These are phyloP conservation scores for Nomada lathburiana DNA, from an alignment of 2,888 invertebrate genomes.

Conservation along the genomic window DNA sequence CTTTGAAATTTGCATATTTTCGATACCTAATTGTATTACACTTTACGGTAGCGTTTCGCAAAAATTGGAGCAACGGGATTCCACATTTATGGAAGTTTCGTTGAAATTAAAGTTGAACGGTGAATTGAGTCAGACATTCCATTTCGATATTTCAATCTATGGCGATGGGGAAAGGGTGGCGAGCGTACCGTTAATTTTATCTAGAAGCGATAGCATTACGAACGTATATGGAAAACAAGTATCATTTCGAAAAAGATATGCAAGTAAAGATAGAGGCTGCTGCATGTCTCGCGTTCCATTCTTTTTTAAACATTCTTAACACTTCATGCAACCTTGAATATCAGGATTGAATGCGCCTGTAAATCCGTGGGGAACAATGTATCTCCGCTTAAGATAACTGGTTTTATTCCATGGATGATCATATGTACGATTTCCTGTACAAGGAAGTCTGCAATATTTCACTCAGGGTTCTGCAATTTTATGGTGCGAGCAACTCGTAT, in stretches of 20 bases:
- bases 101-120: conserved; percentile 3
- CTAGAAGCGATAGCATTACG: conserved; percentile 22
- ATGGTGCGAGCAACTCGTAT: conserved; percentile 18
- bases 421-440: conserved; percentile 18
- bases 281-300: neutral
- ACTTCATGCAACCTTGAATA: neutral
- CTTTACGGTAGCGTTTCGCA: conserved; percentile 8
- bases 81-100: neutral
- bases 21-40: conserved; percentile 12
- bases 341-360: neutral
- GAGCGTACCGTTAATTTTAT: conserved; percentile 13
- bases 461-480: conserved; percentile 22
- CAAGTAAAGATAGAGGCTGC: neutral
- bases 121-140: neutral
- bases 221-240: conserved; percentile 21
- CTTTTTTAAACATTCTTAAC: neutral
- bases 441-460: conserved; percentile 39
- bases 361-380: neutral
- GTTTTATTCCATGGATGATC: conserved; percentile 27
- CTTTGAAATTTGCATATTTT: neutral
- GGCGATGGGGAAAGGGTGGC: conserved; percentile 1
- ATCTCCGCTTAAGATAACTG: conserved; percentile 1
- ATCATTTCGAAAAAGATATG: conserved; percentile 7
- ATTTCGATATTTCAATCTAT: conserved; percentile 17
- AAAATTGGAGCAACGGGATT: too few species aligned